These are phyloP conservation scores for Drosophila pseudotalamancana DNA, from an alignment of 2,888 invertebrate species.

Conservation along the genomic window DNA sequence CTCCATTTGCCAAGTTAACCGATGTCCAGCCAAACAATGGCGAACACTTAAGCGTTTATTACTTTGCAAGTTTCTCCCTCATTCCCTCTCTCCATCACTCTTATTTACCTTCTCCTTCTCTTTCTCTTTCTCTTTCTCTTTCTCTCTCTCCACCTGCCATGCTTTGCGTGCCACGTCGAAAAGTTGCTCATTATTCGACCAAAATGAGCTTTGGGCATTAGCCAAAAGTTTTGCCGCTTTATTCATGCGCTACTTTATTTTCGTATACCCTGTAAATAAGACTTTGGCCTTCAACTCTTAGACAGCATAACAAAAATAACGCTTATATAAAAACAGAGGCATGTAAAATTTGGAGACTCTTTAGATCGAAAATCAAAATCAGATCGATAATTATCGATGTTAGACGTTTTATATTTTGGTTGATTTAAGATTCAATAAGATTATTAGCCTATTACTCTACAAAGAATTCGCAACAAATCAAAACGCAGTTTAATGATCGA, in stretches of 20 bases:
- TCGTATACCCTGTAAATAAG: not conserved
- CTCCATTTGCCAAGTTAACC: slow-evolving; percentile 10
- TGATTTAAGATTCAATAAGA: too few species aligned
- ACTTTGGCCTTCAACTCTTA: not conserved
- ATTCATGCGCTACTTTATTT: slow-evolving; percentile 19
- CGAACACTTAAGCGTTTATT: slow-evolving; percentile 65
- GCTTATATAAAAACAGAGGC: not conserved
- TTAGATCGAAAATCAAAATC: too few species aligned
- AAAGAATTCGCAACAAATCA: too few species aligned
- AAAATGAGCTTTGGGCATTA: slow-evolving; percentile 57
- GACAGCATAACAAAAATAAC: too few species aligned
- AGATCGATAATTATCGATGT: not conserved
- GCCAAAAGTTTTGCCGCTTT: slow-evolving; percentile 50
- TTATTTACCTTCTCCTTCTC: too few species aligned
- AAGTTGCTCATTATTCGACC: slow-evolving; percentile 48
- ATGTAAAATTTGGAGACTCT: too few species aligned
- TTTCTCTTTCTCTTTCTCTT: not conserved
- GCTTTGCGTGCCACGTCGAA: slow-evolving; percentile 37
- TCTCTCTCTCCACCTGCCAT: slow-evolving; percentile 13
- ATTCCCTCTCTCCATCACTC: not conserved
- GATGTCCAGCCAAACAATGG: slow-evolving; percentile 43
- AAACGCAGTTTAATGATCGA: too few species aligned
- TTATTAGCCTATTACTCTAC: too few species aligned
- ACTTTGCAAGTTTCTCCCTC: slow-evolving; percentile 40
- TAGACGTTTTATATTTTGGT: too few species aligned